Evolutionary conservation across 2,797 vertebrate genomes (phyloP).

Genomic region (Danio albolineatus): DNA sequence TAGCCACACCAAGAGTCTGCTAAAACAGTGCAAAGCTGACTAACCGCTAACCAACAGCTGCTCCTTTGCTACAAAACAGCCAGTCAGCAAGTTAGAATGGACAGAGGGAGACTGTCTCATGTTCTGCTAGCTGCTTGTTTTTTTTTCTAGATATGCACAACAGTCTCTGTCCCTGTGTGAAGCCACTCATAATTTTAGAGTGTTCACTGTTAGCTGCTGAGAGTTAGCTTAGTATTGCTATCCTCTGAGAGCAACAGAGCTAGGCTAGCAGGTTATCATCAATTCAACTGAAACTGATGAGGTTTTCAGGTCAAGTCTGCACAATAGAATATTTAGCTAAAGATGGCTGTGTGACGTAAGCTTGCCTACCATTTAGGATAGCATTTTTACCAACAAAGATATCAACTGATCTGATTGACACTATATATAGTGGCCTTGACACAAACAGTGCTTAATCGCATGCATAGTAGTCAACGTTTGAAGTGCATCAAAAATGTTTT

Average conservation of each 20-base stretch:
- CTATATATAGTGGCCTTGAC: background rate
- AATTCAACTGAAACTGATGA: constrained; percentile 14
- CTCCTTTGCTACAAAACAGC: constrained; percentile 11
- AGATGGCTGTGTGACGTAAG: background rate
- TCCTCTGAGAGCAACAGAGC: background rate
- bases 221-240: background rate
- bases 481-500: too few relatives aligned
- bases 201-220: constrained; percentile 1
- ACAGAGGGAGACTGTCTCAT: constrained; percentile 37
- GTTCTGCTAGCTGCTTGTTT: constrained; percentile 12
- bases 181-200: constrained; percentile 5
- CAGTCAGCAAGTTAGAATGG: constrained; percentile 21
- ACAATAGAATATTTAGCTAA: constrained; percentile 36
- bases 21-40: constrained; percentile 5
- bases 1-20: constrained; percentile 30
- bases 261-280: background rate
- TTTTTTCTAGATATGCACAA: constrained; percentile 5
- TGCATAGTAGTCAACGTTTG: too few relatives aligned
- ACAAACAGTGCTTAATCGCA: background rate
- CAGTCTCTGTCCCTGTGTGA: constrained; percentile 27
- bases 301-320: constrained; percentile 24
- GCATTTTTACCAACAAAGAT: background rate
- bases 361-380: background rate
- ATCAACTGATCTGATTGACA: background rate
- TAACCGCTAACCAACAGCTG: constrained; percentile 37